Evolutionary conservation across 2,797 vertebrate genomes (phyloP).

Genomic region (Poeciliopsis infans): DNA sequence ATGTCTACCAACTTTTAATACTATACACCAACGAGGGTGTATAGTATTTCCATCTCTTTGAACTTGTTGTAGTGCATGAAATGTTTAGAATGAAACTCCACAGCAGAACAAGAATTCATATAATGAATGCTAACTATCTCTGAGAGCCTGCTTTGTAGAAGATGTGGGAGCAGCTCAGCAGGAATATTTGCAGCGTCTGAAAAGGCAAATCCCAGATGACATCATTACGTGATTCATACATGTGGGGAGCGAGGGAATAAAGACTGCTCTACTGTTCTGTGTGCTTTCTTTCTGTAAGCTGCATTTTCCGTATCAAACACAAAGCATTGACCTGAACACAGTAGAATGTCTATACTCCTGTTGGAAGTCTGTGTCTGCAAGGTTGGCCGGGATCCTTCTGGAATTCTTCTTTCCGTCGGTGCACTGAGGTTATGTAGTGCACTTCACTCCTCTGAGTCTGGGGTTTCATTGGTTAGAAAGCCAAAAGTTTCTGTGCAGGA

Average conservation of each 20-base stretch:
- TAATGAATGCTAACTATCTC: conserved; percentile 27
- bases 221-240: conserved; percentile 44
- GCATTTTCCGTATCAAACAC: conserved; percentile 51
- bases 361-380: conserved; percentile 30
- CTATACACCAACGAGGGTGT: no score
- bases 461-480: background rate
- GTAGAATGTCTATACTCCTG: conserved; percentile 43
- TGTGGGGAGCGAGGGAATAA: conserved; percentile 31
- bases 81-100: conserved; percentile 31
- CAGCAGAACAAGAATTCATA: conserved; percentile 36
- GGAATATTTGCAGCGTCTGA: conserved; percentile 27
- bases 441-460: conserved; percentile 37
- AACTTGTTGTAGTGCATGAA: conserved; percentile 37
- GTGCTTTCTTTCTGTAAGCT: conserved; percentile 44
- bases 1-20: background rate
- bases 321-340: conserved; percentile 26
- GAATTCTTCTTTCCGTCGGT: conserved; percentile 32
- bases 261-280: conserved; percentile 11
- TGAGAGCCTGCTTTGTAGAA: conserved; percentile 31
- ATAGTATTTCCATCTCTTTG: conserved; percentile 13
- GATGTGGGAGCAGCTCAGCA: conserved; percentile 35
- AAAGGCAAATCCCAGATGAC: conserved; percentile 37
- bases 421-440: conserved; percentile 31
- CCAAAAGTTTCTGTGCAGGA: background rate
- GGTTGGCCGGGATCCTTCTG: conserved; percentile 21